phyloP scores from a whole-genome alignment of 2,888 invertebrate genomes.

The Thymelicus lineola region DNA sequence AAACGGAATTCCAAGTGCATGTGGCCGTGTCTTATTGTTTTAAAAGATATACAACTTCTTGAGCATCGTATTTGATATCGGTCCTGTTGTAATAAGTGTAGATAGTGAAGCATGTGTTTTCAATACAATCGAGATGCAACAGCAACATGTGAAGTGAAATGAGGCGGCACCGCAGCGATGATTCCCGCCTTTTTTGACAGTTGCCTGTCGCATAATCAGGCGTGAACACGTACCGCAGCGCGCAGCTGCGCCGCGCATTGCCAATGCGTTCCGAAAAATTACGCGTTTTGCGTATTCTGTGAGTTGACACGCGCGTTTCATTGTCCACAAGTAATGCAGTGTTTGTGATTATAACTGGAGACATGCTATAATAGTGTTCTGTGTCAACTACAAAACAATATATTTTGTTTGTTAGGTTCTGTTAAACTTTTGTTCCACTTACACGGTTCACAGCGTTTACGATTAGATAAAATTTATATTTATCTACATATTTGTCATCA shows the following conservation, averaged over 20 bases:
- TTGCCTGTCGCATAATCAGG: slow-evolving; percentile 49
- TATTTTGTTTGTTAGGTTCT: slow-evolving; percentile 18
- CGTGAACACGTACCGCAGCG: slow-evolving; percentile 41
- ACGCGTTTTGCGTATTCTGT: slow-evolving; percentile 42
- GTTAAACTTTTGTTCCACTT: slow-evolving; percentile 29
- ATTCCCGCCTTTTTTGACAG: slow-evolving; percentile 67
- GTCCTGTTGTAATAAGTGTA: background rate
- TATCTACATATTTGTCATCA: slow-evolving; percentile 34
- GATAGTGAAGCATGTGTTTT: slow-evolving; percentile 7
- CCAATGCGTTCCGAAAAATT: slow-evolving; percentile 45
- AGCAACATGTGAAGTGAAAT: slow-evolving; percentile 19
- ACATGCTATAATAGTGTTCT: slow-evolving; percentile 31
- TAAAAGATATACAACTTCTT: too few relatives aligned
- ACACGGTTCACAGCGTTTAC: slow-evolving; percentile 24
- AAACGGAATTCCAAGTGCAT: too few relatives aligned
- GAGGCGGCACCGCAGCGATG: slow-evolving; percentile 31
- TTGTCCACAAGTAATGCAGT: slow-evolving; percentile 22
- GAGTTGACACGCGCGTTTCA: slow-evolving; percentile 27
- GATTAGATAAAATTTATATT: slow-evolving; percentile 47
- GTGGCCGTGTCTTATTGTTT: too few relatives aligned
- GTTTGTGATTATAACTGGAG: slow-evolving; percentile 8
- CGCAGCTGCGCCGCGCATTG: slow-evolving; percentile 18
- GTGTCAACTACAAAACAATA: slow-evolving; percentile 44
- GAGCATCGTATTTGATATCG: background rate
- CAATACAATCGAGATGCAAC: slow-evolving; percentile 31